Evolutionary conservation across 1,140 invertebrate species (phyloP).

Genomic region (Conus betulinus): DNA sequence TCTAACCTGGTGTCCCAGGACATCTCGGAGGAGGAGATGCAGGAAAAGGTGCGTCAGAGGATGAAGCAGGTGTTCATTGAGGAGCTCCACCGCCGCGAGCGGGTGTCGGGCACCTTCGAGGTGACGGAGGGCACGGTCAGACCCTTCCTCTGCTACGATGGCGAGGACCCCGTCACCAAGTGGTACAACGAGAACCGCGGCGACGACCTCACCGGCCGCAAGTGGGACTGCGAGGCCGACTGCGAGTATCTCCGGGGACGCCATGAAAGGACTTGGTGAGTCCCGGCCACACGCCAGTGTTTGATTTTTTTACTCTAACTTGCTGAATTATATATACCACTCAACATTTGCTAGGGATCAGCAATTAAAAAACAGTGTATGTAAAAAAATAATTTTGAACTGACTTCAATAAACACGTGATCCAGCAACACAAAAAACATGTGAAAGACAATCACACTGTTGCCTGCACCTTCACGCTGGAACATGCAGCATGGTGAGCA

Average conservation of each 20-base stretch:
- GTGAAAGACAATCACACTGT: too few relatives aligned
- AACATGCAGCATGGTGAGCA: too few relatives aligned
- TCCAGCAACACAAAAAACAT: too few relatives aligned
- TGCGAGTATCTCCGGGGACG: slow-evolving; percentile 68
- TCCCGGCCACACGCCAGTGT: background rate
- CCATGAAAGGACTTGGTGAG: slow-evolving; percentile 73
- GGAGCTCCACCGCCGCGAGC: slow-evolving; percentile 57
- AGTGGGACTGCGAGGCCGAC: slow-evolving; percentile 68
- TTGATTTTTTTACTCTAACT: background rate
- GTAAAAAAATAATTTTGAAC: too few relatives aligned
- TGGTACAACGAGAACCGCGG: slow-evolving; percentile 48
- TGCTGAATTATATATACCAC: too few relatives aligned
- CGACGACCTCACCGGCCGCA: slow-evolving; percentile 50
- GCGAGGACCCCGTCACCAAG: slow-evolving; percentile 52
- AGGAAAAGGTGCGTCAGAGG: slow-evolving; percentile 46
- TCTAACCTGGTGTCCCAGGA: background rate
- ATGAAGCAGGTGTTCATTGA: slow-evolving; percentile 55
- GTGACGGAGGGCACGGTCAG: slow-evolving; percentile 66
- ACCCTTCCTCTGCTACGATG: slow-evolving; percentile 53
- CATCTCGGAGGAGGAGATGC: slow-evolving; percentile 38
- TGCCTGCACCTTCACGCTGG: too few relatives aligned
- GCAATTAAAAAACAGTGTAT: too few relatives aligned
- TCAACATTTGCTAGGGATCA: too few relatives aligned
- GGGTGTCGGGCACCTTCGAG: slow-evolving; percentile 63
- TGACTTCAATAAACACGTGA: too few relatives aligned